Conservation (phyloP, 2,888 invertebrate species). For the Rhogogaster chlorosoma region DNA sequence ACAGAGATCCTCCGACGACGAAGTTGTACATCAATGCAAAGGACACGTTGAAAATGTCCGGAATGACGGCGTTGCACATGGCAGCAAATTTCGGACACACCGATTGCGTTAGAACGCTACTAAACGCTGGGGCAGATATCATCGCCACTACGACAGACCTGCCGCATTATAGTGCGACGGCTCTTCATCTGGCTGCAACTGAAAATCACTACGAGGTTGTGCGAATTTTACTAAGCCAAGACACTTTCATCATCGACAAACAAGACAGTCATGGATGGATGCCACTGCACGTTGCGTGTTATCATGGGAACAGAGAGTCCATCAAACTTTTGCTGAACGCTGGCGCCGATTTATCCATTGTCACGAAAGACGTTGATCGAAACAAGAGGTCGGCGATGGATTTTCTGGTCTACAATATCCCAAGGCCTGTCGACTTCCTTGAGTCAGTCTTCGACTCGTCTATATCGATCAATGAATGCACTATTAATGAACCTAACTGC, state of each 20-base stretch:
- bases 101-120: conserved; percentile 78
- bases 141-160: conserved; percentile 77
- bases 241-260: conserved; percentile 72
- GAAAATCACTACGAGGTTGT: conserved; percentile 77
- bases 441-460: conserved; percentile 80
- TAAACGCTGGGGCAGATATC: conserved; percentile 78
- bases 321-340: conserved; percentile 77
- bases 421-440: conserved; percentile 80
- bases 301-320: conserved; percentile 82
- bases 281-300: conserved; percentile 79
- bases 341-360: conserved; percentile 78
- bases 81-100: conserved; percentile 80
- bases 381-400: conserved; percentile 77
- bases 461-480: conserved; percentile 78
- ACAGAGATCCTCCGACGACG: conserved; percentile 67
- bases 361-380: conserved; percentile 70
- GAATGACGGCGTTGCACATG: conserved; percentile 80
- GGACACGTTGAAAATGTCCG: conserved; percentile 76
- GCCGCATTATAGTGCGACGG: conserved; percentile 78
- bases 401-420: conserved; percentile 79
- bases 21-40: conserved; percentile 57
- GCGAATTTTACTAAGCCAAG: conserved; percentile 75
- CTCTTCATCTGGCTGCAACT: conserved; percentile 79
- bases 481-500: conserved; percentile 77
- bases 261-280: conserved; percentile 70